Evolutionary conservation across 2,797 vertebrate genomes (phyloP), one percentile per base, ranked within the genome.

Genomic region (Dipus sagitta): DNA sequence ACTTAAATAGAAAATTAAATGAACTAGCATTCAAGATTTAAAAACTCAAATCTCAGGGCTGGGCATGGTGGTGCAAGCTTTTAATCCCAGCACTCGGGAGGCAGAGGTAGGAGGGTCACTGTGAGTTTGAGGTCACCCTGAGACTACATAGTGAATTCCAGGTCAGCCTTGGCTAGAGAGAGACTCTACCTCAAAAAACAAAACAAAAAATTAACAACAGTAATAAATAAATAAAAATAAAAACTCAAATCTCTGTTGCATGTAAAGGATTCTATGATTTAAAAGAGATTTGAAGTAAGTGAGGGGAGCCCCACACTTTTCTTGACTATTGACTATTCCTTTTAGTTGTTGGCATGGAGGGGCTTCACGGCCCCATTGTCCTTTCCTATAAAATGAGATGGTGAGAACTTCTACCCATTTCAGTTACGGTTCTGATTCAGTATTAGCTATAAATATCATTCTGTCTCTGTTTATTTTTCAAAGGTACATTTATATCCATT

Each of bases 401-500:
- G 14, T 23, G 38, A 64, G 34, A 30, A 9, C 3, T 67, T 68
- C 20, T 12, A 85, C 52, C 5, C 65, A 42, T 88, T 91, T 90
- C n/a, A 23, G n/a, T 90, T 94, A 74, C 77, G 58, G 86, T 76
- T 74, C 62, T n/a, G 30, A 88, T 86, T 70, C n/a, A 91, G 64
- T 93, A 81, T 86, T 93, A 93, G n/a, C 80, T 93, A 60, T 78
- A 95, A 79, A 86, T 90, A 47, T 77, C 30, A 92, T 79, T 14
- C 13, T 74, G 64, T 52, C 83, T 52, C 42, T 92, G 70, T 95
- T 93, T 95, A 90, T 42, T 80, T 93, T 90, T 38, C 21, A 67
- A 94, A 94, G 83, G 65, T 68, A 80, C 76, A 79, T 95, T 93
- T 83, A 60, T 94, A 71, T 95, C 93, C 71, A 20, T 90, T 97